Evolutionary conservation across 2,797 vertebrate genomes (phyloP).

Genomic region (Tinamus major): DNA sequence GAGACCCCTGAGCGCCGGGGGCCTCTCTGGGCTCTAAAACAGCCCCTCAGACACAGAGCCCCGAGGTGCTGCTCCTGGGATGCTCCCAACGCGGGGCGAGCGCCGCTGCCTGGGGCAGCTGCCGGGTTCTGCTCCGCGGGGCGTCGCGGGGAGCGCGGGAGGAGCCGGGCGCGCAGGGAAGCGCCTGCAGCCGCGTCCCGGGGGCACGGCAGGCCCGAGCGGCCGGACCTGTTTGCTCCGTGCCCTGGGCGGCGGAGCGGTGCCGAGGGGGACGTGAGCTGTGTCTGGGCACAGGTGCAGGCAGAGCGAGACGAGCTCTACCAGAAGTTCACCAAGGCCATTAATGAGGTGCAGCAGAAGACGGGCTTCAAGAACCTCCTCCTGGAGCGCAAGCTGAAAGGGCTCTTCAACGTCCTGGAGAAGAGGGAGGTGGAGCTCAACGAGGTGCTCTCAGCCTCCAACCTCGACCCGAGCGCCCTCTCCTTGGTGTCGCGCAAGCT

Average conservation of each 20-base stretch:
- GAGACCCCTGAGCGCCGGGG: fast-evolving
- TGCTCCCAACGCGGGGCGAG: not conserved
- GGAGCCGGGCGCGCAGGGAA: not conserved
- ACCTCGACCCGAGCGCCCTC: slow-evolving; percentile 82
- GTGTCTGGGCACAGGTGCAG: slow-evolving; percentile 82
- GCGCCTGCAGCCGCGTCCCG: not conserved
- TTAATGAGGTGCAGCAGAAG: slow-evolving; percentile 86
- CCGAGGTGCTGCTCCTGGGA: not conserved
- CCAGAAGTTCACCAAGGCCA: slow-evolving; percentile 81
- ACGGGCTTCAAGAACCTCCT: slow-evolving; percentile 82
- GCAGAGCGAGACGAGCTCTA: slow-evolving; percentile 86
- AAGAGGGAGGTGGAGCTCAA: slow-evolving; percentile 87
- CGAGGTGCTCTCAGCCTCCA: slow-evolving; percentile 82
- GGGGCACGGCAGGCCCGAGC: not conserved
- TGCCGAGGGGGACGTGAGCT: fast-evolving
- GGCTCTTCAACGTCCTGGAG: slow-evolving; percentile 79
- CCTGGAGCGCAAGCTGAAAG: slow-evolving; percentile 85
- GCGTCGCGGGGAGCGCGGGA: not conserved
- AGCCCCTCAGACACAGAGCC: no score
- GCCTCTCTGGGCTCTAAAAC: not conserved
- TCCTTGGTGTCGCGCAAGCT: slow-evolving; percentile 79
- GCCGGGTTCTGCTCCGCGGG: not conserved
- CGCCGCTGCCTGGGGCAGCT: not conserved
- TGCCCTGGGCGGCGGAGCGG: not conserved
- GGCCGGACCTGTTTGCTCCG: not conserved